Evolutionary conservation across 2,113 vertebrate species (phyloP), one percentile per base, ranked within the genome.

Genomic region (Aegypius monachus): DNA sequence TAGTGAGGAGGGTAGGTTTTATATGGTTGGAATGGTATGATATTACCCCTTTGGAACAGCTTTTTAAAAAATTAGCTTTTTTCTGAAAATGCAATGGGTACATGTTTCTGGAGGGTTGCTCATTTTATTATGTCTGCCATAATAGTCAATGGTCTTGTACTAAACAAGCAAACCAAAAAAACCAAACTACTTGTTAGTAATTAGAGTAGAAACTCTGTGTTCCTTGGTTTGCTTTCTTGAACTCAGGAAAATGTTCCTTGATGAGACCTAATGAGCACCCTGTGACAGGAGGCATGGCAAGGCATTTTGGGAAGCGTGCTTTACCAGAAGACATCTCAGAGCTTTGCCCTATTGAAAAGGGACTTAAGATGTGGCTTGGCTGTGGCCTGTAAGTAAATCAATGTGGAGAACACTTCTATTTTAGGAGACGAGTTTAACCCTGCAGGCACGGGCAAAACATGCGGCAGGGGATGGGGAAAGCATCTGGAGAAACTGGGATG

Each of bases 181-280:
- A 34, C 3, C 23, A 53, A 75, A 32, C 22, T 32, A 11, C 17
- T 11, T 8, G 10, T 38, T 36, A 29, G 32, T 2, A n/a, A 4
- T 27, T 4, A 11, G 40, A 32, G 45, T 0, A 36, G 67, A 68
- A 45, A 25, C 21, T 38, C 50, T 8, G 15, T 48, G 59, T 23
- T 70, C 68, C 13, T n/a, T 9, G 26, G 38, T 16, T 50, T 9
- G 8, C 53, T 53, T 3, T 0, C 16, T 4, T 16, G 47, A 70
- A 45, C 71, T 71, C 56, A 20, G 75, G 62, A 67, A 34, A 53
- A 7, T 0, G 9, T 32, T 66, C 8, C 43, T 32, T 38, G 83
- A 22, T 0, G 11, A 48, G 40, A 8, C 12, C 19, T 12, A 26
- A 10, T 4, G 59, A 91, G 4, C 22, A 17, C 0, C 3, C 14